Evolutionary conservation across 1,140 invertebrate genomes (phyloP), one percentile per base, ranked within the genome.

Genomic region (Zaprionus davidi): DNA sequence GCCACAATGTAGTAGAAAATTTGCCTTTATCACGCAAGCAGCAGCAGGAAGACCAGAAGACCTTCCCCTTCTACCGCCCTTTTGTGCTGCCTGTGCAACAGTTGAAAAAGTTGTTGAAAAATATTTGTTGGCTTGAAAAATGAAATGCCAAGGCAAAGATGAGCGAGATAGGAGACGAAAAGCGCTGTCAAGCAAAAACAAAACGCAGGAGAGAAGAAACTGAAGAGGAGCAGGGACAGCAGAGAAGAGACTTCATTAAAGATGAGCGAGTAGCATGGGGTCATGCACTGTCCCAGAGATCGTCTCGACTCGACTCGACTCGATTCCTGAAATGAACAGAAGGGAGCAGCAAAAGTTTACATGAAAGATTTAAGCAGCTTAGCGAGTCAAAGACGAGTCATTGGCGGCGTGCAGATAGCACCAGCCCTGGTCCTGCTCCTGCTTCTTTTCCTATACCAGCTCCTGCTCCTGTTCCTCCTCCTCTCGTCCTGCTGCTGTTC

Each of bases 341-440:
- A 12, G 15, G 49, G 38, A 46, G 56, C 41, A 56, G 67, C 15
- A 73, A 88, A 90, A 88, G 85, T 88, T 88, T 88, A 88, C 84
- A 88, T 84, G 75, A 90, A 81, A 81, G 84, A 87, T 84, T 87
- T 87, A 88, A 88, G 75, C 81, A 78, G 85, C 84, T 87, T 87
- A 87, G 84, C 81, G 81, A 87, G 70, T 90, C 80, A 86, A 88
- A 86, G 80, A 71, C 71, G 57, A 71, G 55, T 77, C 75, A 77
- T 77, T 74, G 76, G 62, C 70, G 64, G 63, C 63, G 20, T 56
- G 53, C 70, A 65, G 70, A 72, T 64, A 71, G 59, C 49, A 13
- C 6, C 15, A 24, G 15, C 22, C 20, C 55, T 75, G 44, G 55
- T 20, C 49, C 13, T 44, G 46, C 31, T 64, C 31, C 67, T 63